Evolutionary conservation across 2,888 invertebrate genomes (phyloP).

Genomic region (Hedya salicella): DNA sequence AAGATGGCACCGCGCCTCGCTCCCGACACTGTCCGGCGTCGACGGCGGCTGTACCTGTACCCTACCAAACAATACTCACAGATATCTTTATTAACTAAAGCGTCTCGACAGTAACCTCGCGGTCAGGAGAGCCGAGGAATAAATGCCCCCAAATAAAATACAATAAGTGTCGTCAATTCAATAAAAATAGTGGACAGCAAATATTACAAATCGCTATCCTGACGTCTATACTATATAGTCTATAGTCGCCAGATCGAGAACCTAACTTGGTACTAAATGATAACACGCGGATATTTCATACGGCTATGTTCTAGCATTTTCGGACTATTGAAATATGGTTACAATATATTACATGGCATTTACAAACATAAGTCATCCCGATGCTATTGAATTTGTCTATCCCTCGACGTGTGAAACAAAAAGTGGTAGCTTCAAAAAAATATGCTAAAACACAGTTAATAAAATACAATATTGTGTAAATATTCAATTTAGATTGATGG

Average conservation of each 20-base stretch:
- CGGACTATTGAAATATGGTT: slow-evolving; percentile 15
- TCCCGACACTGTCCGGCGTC: slow-evolving; percentile 42
- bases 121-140: slow-evolving; percentile 77
- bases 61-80: slow-evolving; percentile 49
- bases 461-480: slow-evolving; percentile 52
- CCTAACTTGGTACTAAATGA: slow-evolving; percentile 63
- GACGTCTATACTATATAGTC: slow-evolving; percentile 53
- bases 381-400: slow-evolving; percentile 23
- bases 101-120: slow-evolving; percentile 65
- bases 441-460: slow-evolving; percentile 46
- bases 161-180: slow-evolving; percentile 73
- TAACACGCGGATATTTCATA: slow-evolving; percentile 48
- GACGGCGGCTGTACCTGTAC: slow-evolving; percentile 45
- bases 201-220: slow-evolving; percentile 72
- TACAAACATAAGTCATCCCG: slow-evolving; percentile 13
- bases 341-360: slow-evolving; percentile 29
- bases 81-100: slow-evolving; percentile 82
- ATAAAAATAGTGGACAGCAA: slow-evolving; percentile 65
- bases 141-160: slow-evolving; percentile 75
- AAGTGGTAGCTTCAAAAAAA: slow-evolving; percentile 52
- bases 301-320: slow-evolving; percentile 28
- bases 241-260: slow-evolving; percentile 66
- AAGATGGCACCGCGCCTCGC: slow-evolving; percentile 53
- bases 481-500: slow-evolving; percentile 24
- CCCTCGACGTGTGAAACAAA: slow-evolving; percentile 22